These are phyloP conservation scores for Hippocampus guttulatus DNA, from an alignment of 2,113 vertebrate species.

Conservation along the genomic window DNA sequence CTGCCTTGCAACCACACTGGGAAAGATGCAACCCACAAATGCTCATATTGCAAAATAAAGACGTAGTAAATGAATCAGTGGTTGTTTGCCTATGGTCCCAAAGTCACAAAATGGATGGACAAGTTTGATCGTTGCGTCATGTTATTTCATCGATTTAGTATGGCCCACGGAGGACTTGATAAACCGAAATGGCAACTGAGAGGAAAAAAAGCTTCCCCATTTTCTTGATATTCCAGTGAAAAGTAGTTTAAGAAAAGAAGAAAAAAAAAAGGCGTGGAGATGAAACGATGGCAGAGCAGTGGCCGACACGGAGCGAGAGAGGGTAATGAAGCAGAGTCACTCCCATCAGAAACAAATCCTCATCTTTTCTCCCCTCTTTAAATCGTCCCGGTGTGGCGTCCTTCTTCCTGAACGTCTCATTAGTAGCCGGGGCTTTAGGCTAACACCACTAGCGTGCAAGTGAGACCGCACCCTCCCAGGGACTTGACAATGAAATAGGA, in stretches of 20 bases:
- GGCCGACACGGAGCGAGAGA: slow-evolving; percentile 14
- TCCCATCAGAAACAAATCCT: slow-evolving; percentile 50
- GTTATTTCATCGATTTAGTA: no score
- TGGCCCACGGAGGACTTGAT: not conserved
- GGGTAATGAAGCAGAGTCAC: slow-evolving; percentile 55
- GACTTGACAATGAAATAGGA: slow-evolving; percentile 42
- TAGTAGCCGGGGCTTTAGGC: slow-evolving; percentile 48
- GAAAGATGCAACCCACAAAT: no score
- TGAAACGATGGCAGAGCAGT: slow-evolving; percentile 9
- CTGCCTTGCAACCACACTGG: no score
- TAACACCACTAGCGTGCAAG: slow-evolving; percentile 38
- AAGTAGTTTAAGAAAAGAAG: slow-evolving; percentile 10
- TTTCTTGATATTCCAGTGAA: not conserved
- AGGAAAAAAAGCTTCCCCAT: not conserved
- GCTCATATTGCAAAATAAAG: no score
- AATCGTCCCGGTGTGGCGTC: slow-evolving; percentile 33
- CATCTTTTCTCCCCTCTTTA: slow-evolving; percentile 41
- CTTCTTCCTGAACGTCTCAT: slow-evolving; percentile 58
- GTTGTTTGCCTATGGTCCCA: no score
- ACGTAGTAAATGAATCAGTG: no score
- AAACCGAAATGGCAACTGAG: not conserved
- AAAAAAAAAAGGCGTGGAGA: slow-evolving; percentile 7
- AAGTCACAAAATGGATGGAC: no score
- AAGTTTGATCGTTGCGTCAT: no score
- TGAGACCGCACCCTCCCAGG: slow-evolving; percentile 28